phyloP scores from a whole-genome alignment of 2,888 invertebrate species.

The Autographa gamma region DNA sequence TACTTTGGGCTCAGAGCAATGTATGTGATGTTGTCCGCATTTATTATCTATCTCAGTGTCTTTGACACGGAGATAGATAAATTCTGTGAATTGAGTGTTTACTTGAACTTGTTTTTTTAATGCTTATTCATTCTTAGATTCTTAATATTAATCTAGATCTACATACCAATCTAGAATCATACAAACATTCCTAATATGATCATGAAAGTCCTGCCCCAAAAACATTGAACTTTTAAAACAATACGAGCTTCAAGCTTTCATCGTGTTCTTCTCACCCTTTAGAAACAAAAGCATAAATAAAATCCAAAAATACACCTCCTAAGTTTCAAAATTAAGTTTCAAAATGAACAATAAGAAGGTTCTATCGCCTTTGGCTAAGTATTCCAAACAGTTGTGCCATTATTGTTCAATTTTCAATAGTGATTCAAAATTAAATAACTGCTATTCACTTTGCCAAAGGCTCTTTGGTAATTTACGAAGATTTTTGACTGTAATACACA shows the following conservation, averaged over 20 bases:
- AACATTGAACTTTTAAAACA: slow-evolving; percentile 19
- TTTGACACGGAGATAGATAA: no score
- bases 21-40: no score
- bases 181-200: neutral
- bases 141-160: no score
- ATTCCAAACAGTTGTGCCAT: slow-evolving; percentile 43
- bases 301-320: slow-evolving; percentile 20
- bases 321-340: slow-evolving; percentile 28
- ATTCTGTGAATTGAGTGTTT: no score
- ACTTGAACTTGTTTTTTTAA: no score
- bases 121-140: no score
- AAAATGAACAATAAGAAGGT: slow-evolving; percentile 32
- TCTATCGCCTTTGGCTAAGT: slow-evolving; percentile 31
- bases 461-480: slow-evolving; percentile 16
- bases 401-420: slow-evolving; percentile 27
- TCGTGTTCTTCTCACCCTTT: slow-evolving; percentile 28
- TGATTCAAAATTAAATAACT: slow-evolving; percentile 36
- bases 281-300: slow-evolving; percentile 11
- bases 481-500: slow-evolving; percentile 31
- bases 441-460: slow-evolving; percentile 32
- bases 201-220: neutral
- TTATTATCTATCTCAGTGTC: no score
- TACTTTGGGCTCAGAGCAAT: no score
- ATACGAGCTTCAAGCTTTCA: slow-evolving; percentile 9
- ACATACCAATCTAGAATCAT: no score